These are phyloP conservation scores for Phlogophora meticulosa DNA, from an alignment of 2,888 invertebrate species.

Conservation along the genomic window DNA sequence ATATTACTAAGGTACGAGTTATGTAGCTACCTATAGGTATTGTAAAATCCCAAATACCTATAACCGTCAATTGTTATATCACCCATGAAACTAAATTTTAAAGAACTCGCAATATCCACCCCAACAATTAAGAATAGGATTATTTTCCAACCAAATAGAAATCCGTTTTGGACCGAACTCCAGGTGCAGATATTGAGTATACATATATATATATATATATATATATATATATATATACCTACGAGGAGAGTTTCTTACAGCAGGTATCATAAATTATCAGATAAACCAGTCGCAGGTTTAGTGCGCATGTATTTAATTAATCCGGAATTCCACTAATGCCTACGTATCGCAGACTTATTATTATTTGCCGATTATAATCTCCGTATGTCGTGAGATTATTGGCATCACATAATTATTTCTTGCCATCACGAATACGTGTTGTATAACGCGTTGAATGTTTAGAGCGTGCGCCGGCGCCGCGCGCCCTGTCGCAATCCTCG, in stretches of 20 bases:
- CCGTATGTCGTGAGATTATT: conserved; percentile 24
- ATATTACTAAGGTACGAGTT: no score
- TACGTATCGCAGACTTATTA: conserved; percentile 19
- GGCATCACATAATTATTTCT: conserved; percentile 5
- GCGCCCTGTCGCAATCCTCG: neutral
- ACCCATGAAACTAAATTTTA: neutral
- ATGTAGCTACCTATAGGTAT: no score
- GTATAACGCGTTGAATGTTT: neutral
- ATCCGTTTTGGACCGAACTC: no score
- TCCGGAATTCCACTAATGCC: conserved; percentile 7
- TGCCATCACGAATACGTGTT: neutral
- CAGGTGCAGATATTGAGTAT: no score
- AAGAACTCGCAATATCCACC: neutral
- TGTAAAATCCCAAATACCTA: neutral
- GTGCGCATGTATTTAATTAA: conserved; percentile 4
- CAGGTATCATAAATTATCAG: conserved; percentile 6
- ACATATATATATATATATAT: no score
- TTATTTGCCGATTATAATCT: conserved; percentile 34
- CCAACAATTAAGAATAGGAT: neutral
- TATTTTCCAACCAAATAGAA: no score
- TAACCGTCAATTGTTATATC: neutral
- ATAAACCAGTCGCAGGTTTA: neutral
- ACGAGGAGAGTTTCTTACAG: neutral
- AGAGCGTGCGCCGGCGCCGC: neutral
- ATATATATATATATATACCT: no score